Conservation (phyloP, 2,797 vertebrate species). For the Ctenopoma kingsleyae region DNA sequence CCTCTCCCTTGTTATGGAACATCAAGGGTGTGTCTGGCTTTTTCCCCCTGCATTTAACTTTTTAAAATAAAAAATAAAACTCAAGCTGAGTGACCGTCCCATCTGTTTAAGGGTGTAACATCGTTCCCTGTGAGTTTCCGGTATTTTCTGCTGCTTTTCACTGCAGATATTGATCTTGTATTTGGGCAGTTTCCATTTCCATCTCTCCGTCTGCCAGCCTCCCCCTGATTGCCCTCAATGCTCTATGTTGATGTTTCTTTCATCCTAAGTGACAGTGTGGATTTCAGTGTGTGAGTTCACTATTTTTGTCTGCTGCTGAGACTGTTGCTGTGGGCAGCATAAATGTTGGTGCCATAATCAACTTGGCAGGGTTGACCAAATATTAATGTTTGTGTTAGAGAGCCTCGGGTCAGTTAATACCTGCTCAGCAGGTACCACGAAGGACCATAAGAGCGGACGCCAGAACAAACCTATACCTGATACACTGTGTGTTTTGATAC, state of each 20-base stretch:
- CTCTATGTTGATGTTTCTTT: conserved; percentile 39
- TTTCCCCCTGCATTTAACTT: conserved; percentile 23
- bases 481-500: not conserved
- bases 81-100: conserved; percentile 37
- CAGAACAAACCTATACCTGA: conserved; percentile 9
- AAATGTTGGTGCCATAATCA: conserved; percentile 59
- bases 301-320: conserved; percentile 63
- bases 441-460: conserved; percentile 2
- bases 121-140: conserved; percentile 47
- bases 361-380: conserved; percentile 55
- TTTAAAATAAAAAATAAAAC: conserved; percentile 54
- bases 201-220: conserved; percentile 29
- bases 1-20: conserved; percentile 71
- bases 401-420: conserved; percentile 57
- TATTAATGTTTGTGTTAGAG: conserved; percentile 59
- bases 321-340: conserved; percentile 42
- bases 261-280: conserved; percentile 53
- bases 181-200: conserved; percentile 52
- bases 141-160: conserved; percentile 57
- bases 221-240: conserved; percentile 54
- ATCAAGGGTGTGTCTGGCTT: conserved; percentile 50
- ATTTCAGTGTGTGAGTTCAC: conserved; percentile 59
- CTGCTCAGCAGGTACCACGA: conserved; percentile 35
- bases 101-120: conserved; percentile 76
- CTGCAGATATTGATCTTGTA: conserved; percentile 69